Evolutionary conservation across 2,888 invertebrate genomes (phyloP).

Genomic region (Tachina lurida): DNA sequence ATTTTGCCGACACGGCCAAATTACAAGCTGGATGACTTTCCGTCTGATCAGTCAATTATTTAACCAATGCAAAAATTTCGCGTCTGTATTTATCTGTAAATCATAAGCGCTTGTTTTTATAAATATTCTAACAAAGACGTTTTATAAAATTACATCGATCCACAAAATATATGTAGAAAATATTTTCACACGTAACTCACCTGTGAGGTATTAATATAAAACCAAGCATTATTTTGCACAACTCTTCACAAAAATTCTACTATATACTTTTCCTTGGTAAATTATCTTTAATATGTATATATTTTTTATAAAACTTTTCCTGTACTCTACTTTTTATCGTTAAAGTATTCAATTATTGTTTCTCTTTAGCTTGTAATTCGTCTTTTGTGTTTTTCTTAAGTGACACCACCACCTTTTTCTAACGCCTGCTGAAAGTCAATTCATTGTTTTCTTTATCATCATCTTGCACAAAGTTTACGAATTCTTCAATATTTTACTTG

Average conservation of each 20-base stretch:
- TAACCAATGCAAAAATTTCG: constrained; percentile 19
- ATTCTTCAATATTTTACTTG: constrained; percentile 35
- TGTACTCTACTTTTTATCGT: not conserved
- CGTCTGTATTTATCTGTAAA: constrained; percentile 54
- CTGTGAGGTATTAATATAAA: constrained; percentile 20
- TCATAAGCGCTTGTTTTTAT: constrained; percentile 7
- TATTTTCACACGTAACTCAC: constrained; percentile 41
- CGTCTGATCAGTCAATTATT: constrained; percentile 10
- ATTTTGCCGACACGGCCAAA: constrained; percentile 48
- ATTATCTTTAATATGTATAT: constrained; percentile 27
- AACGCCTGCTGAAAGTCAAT: constrained; percentile 50
- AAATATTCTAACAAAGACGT: constrained; percentile 1
- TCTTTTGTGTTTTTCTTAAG: constrained; percentile 42
- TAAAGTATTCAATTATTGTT: constrained; percentile 41
- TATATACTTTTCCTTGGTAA: constrained; percentile 17
- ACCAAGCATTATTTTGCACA: not conserved
- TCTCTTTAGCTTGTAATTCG: constrained; percentile 40
- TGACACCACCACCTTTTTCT: constrained; percentile 68
- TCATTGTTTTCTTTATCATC: not conserved
- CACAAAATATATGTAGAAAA: not conserved
- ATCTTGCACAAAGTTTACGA: not conserved
- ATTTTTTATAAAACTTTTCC: not conserved
- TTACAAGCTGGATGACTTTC: not conserved
- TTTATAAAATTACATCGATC: constrained; percentile 3
- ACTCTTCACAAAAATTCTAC: constrained; percentile 4